phyloP scores from a whole-genome alignment of 2,888 invertebrate species.

The Metalampra italica region DNA sequence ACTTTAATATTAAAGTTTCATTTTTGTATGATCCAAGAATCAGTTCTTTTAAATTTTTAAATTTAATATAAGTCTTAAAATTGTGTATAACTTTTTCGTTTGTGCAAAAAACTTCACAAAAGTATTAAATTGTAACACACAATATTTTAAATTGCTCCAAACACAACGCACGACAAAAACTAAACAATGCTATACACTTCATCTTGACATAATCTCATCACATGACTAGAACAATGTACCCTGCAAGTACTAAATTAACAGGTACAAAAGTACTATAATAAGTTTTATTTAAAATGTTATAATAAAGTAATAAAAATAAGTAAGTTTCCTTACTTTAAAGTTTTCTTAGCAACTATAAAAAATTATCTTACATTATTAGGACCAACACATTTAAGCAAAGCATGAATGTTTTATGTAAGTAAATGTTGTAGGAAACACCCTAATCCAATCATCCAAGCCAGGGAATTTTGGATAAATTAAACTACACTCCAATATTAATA shows the following conservation, averaged over 20 bases:
- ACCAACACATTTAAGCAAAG: too few species aligned
- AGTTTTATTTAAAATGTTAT: not conserved
- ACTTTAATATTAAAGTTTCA: not conserved
- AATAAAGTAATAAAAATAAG: not conserved
- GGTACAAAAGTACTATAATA: too few species aligned
- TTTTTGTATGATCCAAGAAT: not conserved
- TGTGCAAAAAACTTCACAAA: not conserved
- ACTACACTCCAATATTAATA: too few species aligned
- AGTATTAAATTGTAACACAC: not conserved
- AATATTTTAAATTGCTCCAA: not conserved
- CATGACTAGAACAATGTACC: constrained; percentile 15
- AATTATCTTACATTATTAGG: too few species aligned
- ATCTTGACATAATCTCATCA: constrained; percentile 12
- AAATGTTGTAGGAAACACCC: too few species aligned
- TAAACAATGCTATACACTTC: constrained; percentile 5
- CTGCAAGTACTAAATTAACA: constrained; percentile 2
- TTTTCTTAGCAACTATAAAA: too few species aligned
- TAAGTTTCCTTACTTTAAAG: too few species aligned
- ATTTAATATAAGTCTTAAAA: not conserved
- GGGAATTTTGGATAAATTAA: too few species aligned
- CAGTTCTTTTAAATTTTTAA: not conserved
- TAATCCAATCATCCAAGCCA: too few species aligned
- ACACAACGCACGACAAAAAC: not conserved
- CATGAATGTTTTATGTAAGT: too few species aligned
- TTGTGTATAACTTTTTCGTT: not conserved